Conservation (phyloP, 2,113 vertebrate genomes). For the Pogona vitticeps region DNA sequence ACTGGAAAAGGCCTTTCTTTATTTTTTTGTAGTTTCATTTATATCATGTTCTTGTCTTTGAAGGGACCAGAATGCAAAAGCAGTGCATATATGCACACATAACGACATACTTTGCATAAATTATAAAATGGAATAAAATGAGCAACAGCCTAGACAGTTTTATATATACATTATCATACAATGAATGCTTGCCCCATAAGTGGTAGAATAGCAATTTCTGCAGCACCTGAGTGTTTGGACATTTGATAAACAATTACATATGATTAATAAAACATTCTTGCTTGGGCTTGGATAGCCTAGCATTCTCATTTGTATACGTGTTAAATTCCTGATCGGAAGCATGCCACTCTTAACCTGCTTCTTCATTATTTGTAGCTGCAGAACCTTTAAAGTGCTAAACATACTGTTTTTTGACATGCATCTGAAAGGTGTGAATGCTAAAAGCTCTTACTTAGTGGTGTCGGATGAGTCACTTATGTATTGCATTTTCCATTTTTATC, state of each 20-base stretch:
- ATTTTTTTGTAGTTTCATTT: too few species aligned
- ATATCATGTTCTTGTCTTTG: too few species aligned
- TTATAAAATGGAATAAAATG: too few species aligned
- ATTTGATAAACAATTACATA: not conserved
- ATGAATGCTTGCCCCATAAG: too few species aligned
- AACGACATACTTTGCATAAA: too few species aligned
- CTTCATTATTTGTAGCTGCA: not conserved
- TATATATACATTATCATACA: too few species aligned
- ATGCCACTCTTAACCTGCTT: not conserved
- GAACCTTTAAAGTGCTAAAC: not conserved
- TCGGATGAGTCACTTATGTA: constrained; percentile 11
- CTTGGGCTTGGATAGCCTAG: not conserved
- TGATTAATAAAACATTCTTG: not conserved
- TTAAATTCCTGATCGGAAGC: not conserved
- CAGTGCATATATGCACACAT: too few species aligned
- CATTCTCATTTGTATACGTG: not conserved
- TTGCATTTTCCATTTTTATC: constrained; percentile 7
- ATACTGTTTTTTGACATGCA: not conserved
- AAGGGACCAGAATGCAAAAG: too few species aligned
- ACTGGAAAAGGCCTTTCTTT: not conserved
- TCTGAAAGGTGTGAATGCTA: not conserved
- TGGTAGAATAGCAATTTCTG: not conserved
- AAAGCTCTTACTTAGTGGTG: not conserved
- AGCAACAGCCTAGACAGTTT: too few species aligned
- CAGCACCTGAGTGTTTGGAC: not conserved